Conservation (phyloP, 2,888 invertebrate species). For the Thymelicus sylvestris region DNA sequence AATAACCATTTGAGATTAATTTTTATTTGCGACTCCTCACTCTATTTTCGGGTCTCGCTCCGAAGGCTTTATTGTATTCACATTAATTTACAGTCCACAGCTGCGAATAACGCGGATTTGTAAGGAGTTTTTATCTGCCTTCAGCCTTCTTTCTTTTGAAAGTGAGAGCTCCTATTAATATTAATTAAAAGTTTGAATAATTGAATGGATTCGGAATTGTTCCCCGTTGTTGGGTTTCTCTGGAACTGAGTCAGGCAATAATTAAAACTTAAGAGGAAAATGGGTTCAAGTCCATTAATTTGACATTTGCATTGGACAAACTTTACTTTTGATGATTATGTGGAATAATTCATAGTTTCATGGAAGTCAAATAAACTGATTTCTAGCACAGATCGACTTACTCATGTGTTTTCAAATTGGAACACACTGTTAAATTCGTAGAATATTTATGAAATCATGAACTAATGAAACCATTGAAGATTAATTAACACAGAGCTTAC, state of each 20-base stretch:
- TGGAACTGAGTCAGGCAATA: conserved; percentile 74
- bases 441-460: background rate
- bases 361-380: too few relatives aligned
- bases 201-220: conserved; percentile 81
- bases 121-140: conserved; percentile 81
- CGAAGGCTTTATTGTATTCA: conserved; percentile 80
- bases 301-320: conserved; percentile 67
- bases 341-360: background rate
- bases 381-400: too few relatives aligned
- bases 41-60: conserved; percentile 67
- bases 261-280: conserved; percentile 71
- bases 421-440: background rate
- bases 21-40: conserved; percentile 67
- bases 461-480: too few relatives aligned
- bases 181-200: conserved; percentile 85
- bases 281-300: conserved; percentile 64
- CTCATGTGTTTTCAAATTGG: too few relatives aligned
- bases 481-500: too few relatives aligned
- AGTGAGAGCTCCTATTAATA: conserved; percentile 82
- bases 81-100: conserved; percentile 82
- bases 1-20: conserved; percentile 79
- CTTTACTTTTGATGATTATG: conserved; percentile 43
- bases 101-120: conserved; percentile 80
- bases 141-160: conserved; percentile 80
- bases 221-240: conserved; percentile 73